phyloP scores from a whole-genome alignment of 2,797 vertebrate species.

The Syngnathus rostellatus region DNA sequence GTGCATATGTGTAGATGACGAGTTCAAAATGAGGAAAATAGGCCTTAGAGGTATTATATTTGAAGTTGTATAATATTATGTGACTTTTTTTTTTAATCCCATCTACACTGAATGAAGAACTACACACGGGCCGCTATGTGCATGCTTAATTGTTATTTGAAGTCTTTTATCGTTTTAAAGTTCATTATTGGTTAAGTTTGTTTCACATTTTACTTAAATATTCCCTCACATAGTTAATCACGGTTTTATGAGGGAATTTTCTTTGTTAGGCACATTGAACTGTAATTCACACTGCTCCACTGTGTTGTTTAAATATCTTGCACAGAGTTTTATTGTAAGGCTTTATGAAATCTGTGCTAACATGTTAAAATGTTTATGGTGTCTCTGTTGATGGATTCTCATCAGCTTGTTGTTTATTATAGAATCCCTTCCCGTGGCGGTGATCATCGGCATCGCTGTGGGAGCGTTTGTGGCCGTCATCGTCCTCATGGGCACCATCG shows the following conservation, averaged over 20 bases:
- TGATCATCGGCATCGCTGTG: constrained; percentile 96
- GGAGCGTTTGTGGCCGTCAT: constrained; percentile 94
- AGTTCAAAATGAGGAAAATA: too few relatives aligned
- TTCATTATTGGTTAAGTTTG: not conserved
- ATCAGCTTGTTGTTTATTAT: constrained; percentile 52
- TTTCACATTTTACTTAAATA: not conserved
- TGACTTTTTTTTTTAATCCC: not conserved
- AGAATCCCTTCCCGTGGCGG: constrained; percentile 93
- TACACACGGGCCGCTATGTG: not conserved
- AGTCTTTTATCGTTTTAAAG: not conserved
- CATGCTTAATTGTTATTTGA: not conserved
- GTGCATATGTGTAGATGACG: not conserved
- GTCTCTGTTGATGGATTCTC: constrained; percentile 19
- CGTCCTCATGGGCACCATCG: constrained; percentile 93
- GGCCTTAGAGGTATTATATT: not conserved
- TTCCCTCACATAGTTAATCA: not conserved
- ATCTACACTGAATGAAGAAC: not conserved
- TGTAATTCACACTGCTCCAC: not conserved
- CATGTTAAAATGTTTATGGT: constrained; percentile 28
- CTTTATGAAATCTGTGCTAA: not conserved
- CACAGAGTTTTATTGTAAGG: not conserved
- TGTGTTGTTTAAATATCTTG: not conserved
- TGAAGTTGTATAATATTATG: not conserved
- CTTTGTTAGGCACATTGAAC: not conserved
- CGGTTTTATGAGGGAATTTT: not conserved